Conservation (phyloP, 2,797 vertebrate species). For the Pseudochirops corinnae region DNA sequence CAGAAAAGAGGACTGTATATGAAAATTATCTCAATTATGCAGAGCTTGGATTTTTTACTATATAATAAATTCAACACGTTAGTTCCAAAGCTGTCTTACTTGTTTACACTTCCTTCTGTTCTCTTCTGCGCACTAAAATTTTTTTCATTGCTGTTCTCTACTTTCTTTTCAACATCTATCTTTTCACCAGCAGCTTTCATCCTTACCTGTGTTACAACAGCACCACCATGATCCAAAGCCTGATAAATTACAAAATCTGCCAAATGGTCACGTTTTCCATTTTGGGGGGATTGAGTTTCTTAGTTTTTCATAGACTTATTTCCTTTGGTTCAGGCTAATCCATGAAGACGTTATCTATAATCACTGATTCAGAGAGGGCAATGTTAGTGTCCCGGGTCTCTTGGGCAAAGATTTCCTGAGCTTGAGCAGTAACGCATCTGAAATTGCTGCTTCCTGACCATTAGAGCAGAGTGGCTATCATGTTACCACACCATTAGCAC, state of each 20-base stretch:
- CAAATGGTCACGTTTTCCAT: background rate
- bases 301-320: background rate
- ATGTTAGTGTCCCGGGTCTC: background rate
- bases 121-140: background rate
- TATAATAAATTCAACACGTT: background rate
- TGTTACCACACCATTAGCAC: constrained; percentile 48
- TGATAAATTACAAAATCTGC: background rate
- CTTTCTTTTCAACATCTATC: background rate
- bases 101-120: background rate
- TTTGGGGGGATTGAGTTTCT: background rate
- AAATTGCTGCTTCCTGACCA: background rate
- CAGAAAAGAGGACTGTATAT: background rate
- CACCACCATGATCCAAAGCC: background rate
- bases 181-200: background rate
- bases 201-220: background rate
- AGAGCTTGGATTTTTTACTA: background rate
- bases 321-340: background rate
- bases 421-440: background rate
- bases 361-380: background rate
- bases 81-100: background rate
- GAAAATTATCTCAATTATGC: background rate
- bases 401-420: background rate
- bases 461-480: constrained; percentile 23
- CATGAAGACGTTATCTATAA: background rate
- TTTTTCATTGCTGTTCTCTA: background rate